phyloP scores from a whole-genome alignment of 2,888 invertebrate genomes.

The Spodoptera littoralis region DNA sequence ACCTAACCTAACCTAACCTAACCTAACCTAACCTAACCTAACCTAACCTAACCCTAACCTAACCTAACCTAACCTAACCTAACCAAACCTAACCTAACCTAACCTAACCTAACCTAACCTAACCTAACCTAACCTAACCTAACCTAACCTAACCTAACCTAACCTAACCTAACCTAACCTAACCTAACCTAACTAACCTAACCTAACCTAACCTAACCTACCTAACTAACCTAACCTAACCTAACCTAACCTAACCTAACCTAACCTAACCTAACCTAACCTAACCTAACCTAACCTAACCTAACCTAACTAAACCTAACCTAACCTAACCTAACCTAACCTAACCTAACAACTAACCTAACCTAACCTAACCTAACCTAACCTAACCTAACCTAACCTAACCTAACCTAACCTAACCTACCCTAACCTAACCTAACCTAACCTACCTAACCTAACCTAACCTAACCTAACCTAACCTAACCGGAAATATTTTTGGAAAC shows the following conservation, averaged over 20 bases:
- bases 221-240: conserved; percentile 47
- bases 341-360: conserved; percentile 35
- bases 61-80: conserved; percentile 44
- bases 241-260: conserved; percentile 49
- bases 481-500: too few species aligned
- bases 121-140: conserved; percentile 43
- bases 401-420: conserved; percentile 43
- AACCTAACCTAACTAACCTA: conserved; percentile 46
- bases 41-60: too few species aligned
- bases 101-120: conserved; percentile 44
- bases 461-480: too few species aligned
- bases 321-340: conserved; percentile 38
- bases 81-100: conserved; percentile 44
- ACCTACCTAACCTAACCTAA: too few species aligned
- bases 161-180: conserved; percentile 38
- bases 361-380: conserved; percentile 39
- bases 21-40: too few species aligned
- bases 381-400: conserved; percentile 23
- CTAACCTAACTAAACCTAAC: conserved; percentile 36
- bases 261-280: conserved; percentile 41
- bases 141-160: conserved; percentile 41
- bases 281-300: conserved; percentile 41
- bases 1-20: too few species aligned
- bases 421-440: too few species aligned
- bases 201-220: conserved; percentile 51